Evolutionary conservation across 2,888 invertebrate species (phyloP).

Genomic region (Arge pagana): DNA sequence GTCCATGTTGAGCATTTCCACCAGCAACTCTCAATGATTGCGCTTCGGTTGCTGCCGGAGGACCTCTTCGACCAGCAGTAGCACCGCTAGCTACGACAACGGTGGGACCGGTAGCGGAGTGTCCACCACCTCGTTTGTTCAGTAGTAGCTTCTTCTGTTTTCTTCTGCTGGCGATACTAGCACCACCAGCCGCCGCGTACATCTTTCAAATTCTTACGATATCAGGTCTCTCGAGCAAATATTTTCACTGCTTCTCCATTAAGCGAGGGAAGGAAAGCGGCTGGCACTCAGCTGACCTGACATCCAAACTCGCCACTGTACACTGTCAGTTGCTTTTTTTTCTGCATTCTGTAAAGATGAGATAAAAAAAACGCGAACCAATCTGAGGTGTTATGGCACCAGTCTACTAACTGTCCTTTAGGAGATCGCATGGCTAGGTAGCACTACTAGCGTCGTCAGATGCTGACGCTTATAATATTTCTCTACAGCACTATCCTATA

Average conservation of each 20-base stretch:
- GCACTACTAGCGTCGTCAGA: too few species aligned
- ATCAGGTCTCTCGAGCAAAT: too few species aligned
- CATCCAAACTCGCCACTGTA: too few species aligned
- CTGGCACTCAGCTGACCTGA: too few species aligned
- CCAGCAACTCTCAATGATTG: not conserved
- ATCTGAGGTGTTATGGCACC: too few species aligned
- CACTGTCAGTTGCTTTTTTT: too few species aligned
- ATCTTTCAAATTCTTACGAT: too few species aligned
- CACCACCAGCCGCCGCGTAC: slow-evolving; percentile 90
- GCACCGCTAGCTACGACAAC: not conserved
- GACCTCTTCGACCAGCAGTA: not conserved
- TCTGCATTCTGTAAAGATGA: slow-evolving; percentile 5
- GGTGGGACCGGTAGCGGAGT: not conserved
- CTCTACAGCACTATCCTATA: too few species aligned
- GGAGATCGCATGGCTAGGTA: not conserved
- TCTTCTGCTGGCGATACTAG: slow-evolving; percentile 79
- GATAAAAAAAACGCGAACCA: not conserved
- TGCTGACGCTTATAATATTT: too few species aligned
- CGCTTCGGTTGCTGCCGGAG: not conserved
- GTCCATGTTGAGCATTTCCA: slow-evolving; percentile 9
- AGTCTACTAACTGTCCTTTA: not conserved
- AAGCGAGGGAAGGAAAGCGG: too few species aligned
- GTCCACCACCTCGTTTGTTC: slow-evolving; percentile 45
- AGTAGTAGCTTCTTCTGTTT: slow-evolving; percentile 62
- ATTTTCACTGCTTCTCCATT: too few species aligned